These are phyloP conservation scores for Gorsachius magnificus DNA, from an alignment of 2,797 vertebrate genomes.

Conservation along the genomic window DNA sequence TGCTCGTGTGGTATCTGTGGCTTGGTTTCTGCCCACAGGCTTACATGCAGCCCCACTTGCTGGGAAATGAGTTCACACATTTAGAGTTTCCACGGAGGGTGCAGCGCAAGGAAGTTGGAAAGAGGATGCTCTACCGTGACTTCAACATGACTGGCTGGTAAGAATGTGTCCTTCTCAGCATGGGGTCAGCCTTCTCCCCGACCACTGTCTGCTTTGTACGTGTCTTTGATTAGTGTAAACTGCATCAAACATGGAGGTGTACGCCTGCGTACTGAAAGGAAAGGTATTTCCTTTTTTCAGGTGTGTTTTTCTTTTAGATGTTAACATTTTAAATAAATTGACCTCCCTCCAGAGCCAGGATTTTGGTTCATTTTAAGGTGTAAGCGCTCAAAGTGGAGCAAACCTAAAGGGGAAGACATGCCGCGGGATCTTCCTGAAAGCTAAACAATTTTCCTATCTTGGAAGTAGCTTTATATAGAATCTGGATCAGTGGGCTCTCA, in stretches of 20 bases:
- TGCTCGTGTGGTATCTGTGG: conserved; percentile 30
- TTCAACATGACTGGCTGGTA: conserved; percentile 99
- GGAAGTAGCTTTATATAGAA: not conserved
- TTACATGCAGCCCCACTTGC: conserved; percentile 95
- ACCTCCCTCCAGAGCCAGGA: not conserved
- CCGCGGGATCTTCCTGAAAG: not conserved
- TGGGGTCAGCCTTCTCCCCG: not conserved
- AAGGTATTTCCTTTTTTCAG: not conserved
- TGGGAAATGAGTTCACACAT: conserved; percentile 98
- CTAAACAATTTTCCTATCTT: not conserved
- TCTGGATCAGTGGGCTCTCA: not conserved
- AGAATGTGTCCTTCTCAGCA: conserved; percentile 40
- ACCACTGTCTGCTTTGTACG: not conserved
- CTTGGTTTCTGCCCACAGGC: conserved; percentile 78
- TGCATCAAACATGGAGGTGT: not conserved
- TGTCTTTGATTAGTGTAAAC: not conserved
- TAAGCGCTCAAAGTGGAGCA: not conserved
- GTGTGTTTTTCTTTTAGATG: not conserved
- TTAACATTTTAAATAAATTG: not conserved
- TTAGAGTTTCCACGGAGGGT: conserved; percentile 97
- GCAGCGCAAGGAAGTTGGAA: conserved; percentile 95
- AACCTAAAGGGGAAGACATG: not conserved
- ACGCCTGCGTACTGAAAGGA: accelerated
- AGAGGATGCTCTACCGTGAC: conserved; percentile 96
- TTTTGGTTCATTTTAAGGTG: not conserved